Evolutionary conservation across 92 coral and sea anemone genomes (phyloP), one percentile per base, ranked within the genome.

Genomic region (Porites rus): DNA sequence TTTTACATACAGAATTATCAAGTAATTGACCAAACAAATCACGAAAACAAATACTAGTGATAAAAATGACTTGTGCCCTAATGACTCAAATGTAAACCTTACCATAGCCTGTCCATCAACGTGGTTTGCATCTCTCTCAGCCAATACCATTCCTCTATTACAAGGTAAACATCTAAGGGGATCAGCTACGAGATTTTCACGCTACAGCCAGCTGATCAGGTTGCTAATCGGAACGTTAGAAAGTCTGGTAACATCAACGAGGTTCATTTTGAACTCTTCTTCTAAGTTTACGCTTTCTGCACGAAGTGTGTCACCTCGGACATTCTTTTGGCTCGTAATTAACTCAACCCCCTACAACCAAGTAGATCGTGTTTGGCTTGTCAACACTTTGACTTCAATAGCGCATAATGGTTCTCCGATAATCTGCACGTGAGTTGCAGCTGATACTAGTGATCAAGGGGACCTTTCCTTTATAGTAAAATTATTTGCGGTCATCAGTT

Each of bases 71-170:
- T 13, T 13, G 60, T 54, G 10, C 11, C 10, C 13, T 7, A 8
- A 54, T 9, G 10, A 9, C 52, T 8, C 3, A 12, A 21, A 28
- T 21, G 74, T 69, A 69, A 21, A 69, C 54, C 71, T 19, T 18
- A 81, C 86, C 86, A 81, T 1, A 54, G 54, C 22, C 22, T 52
- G 53, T 69, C 86, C 86, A 69, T 81, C 86, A 28, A 81, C 69
- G 19, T 81, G 86, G 7, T 59, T 59, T 22, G 8, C 51, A 3
- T 69, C 56, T 18, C 86, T 69, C 51, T 4, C 0, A 1, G 68
- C 31, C 20, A 70, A 16, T 11, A 1, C 58, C 86, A 81, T 81
- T n/a, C 21, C 31, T 8, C 20, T 13, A 71, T 81, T 59, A 21
- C 85, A 81, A 10, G 77, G 77, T 1, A 53, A 1, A 28, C 77